Base-by-base conservation (phyloP, 1,140 invertebrate species). In the Ips nitidus region DNA sequence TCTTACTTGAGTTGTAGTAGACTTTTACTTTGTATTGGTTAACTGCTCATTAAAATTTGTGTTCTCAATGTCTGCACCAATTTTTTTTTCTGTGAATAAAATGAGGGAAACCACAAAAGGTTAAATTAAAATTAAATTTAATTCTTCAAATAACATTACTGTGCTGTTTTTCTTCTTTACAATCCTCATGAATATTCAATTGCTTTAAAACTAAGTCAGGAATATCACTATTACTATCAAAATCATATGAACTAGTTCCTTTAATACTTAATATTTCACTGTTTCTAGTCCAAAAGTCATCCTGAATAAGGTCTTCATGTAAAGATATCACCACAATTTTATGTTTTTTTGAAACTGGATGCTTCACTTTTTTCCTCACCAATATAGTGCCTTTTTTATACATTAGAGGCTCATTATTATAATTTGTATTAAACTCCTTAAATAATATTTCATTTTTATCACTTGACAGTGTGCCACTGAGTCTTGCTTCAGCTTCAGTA, bases 371-470 rank as follows among this genome's bases (percentile, higher is more conserved):
- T 81, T 91, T 91, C 58, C 90, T 82, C 36, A 97, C 71, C 22
- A 97, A 78, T 63, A 92, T 87, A 38, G 94, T 95, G 1, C 96
- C 97, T 83, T 98, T 98, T 73, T 91, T 89, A 78, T 89, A 98
- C 70, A 97, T 86, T 70, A 89, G 84, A 50, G 88, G 87, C 78
- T 97, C 88, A 77, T 94, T 93, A 77, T 98, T 98, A 79, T 98
- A 99, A 83, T 99, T 98, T 38, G 94, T 92, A 56, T 88, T 87
- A 83, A 97, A 98, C 75, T 95, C 87, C 75, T 89, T 87, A 79
- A 94, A 98, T 41, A 99, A 83, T 52, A 98, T 86, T 83, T 98
- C 97, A 86, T 98, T 97, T 83, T 98, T 98, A 75, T 97, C 93
- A 41, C 88, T 85, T 6, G 94, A 90, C 1, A 95, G 79, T 38